Evolutionary conservation across 1,140 invertebrate species (phyloP).

Genomic region (Atta texana): DNA sequence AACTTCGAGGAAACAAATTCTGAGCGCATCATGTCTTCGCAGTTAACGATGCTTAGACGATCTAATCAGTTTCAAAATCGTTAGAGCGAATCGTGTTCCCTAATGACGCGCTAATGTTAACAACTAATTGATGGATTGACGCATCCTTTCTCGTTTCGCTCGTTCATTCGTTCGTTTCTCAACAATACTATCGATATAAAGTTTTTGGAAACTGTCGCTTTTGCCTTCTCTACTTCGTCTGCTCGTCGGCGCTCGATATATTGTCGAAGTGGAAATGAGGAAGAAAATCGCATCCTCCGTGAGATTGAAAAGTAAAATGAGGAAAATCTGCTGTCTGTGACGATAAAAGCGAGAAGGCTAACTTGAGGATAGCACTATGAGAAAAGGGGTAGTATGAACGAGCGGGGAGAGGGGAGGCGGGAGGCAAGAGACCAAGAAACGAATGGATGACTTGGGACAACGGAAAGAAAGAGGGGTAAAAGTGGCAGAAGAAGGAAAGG

Average conservation of each 20-base stretch:
- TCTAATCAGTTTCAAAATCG: constrained; percentile 50
- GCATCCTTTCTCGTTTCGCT: constrained; percentile 58
- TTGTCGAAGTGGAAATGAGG: constrained; percentile 82
- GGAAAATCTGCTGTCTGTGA: constrained; percentile 63
- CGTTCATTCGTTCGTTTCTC: constrained; percentile 29
- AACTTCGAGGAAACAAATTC: neutral
- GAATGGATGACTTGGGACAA: constrained; percentile 57
- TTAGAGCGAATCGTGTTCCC: constrained; percentile 75
- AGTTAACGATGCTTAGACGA: neutral
- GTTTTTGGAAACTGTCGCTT: constrained; percentile 18
- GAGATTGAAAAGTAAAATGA: constrained; percentile 82
- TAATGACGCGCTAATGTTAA: constrained; percentile 72
- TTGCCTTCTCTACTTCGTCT: constrained; percentile 7
- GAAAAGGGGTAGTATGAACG: constrained; percentile 20
- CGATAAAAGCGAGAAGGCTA: constrained; percentile 66
- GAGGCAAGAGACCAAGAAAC: constrained; percentile 33
- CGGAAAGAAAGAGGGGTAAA: constrained; percentile 22
- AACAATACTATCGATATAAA: constrained; percentile 43
- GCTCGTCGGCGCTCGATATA: constrained; percentile 69
- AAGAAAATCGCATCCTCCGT: constrained; percentile 80
- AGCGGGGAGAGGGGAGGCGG: neutral
- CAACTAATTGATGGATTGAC: constrained; percentile 68
- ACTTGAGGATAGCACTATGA: constrained; percentile 49
- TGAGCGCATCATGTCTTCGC: neutral
- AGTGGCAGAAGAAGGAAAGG: neutral